Conservation (phyloP, 2,797 vertebrate genomes). For the Enteromius thamalakanensis region DNA sequence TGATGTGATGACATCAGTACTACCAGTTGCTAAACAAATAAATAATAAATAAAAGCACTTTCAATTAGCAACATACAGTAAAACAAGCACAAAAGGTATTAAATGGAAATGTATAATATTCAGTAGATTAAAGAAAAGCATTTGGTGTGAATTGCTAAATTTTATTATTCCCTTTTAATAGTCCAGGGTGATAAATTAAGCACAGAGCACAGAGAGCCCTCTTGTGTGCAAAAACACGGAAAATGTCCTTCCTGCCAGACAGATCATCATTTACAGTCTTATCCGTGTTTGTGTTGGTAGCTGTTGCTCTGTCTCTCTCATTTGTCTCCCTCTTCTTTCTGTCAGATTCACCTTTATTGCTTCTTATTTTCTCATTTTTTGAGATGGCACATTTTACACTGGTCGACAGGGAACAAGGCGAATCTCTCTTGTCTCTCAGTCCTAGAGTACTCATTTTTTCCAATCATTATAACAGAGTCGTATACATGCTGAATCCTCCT, state of each 20-base stretch:
- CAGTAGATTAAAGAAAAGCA: not conserved
- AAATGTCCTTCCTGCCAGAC: slow-evolving; percentile 51
- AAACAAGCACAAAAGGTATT: not conserved
- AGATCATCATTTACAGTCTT: slow-evolving; percentile 32
- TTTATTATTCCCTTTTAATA: slow-evolving; percentile 15
- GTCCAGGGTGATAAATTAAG: slow-evolving; percentile 46
- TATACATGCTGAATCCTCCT: slow-evolving; percentile 19
- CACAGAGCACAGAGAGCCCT: slow-evolving; percentile 44
- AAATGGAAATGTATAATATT: not conserved
- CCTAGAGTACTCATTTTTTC: slow-evolving; percentile 48
- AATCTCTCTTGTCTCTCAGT: slow-evolving; percentile 12
- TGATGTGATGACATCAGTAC: not conserved
- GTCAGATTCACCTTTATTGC: not conserved
- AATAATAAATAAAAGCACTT: not conserved
- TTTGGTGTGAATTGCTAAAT: not conserved
- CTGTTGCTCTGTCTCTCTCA: slow-evolving; percentile 1
- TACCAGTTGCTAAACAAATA: not conserved
- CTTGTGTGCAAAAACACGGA: slow-evolving; percentile 46
- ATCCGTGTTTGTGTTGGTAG: slow-evolving; percentile 38
- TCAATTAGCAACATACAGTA: not conserved
- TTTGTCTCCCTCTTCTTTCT: slow-evolving; percentile 8
- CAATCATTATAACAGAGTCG: slow-evolving; percentile 35
- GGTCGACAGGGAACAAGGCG: not conserved
- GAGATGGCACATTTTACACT: slow-evolving; percentile 11
- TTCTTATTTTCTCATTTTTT: not conserved